A percentile compares a stretch with the other conserved stretches of the same genome.
phyloP scores from a whole-genome alignment of 2,888 invertebrate species.

The Leptinotarsa rubiginosa region DNA sequence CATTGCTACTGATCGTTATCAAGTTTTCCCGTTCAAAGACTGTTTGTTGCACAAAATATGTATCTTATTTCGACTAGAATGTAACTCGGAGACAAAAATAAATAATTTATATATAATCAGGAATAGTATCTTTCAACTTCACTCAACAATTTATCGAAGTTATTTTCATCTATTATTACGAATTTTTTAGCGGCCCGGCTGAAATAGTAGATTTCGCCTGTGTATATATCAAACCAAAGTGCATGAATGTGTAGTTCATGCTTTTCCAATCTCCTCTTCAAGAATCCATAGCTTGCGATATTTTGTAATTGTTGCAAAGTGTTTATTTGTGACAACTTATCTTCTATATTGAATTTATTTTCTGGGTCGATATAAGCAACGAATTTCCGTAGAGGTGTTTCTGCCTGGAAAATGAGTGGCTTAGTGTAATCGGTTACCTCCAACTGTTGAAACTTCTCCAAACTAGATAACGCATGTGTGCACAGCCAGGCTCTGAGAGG shows the following conservation, averaged over 20 bases:
- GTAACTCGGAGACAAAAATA: too few species aligned
- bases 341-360: conserved; percentile 86
- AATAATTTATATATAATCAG: conserved; percentile 19
- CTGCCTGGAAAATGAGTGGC: conserved; percentile 87
- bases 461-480: conserved; percentile 84
- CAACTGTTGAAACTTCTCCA: conserved; percentile 85
- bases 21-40: too few species aligned
- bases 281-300: conserved; percentile 91
- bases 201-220: conserved; percentile 95
- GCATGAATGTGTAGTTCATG: conserved; percentile 92
- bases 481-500: conserved; percentile 93
- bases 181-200: conserved; percentile 88
- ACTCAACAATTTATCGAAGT: conserved; percentile 77
- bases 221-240: conserved; percentile 97
- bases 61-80: too few species aligned
- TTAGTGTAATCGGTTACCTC: conserved; percentile 72
- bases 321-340: conserved; percentile 95
- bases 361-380: conserved; percentile 96
- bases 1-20: too few species aligned
- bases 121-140: conserved; percentile 87
- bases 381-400: conserved; percentile 88
- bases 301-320: conserved; percentile 93
- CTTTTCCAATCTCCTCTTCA: conserved; percentile 82
- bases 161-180: conserved; percentile 86
- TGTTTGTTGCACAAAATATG: too few species aligned